Conservation (phyloP, 2,888 invertebrate genomes). For the Entomobrya multifasciata region DNA sequence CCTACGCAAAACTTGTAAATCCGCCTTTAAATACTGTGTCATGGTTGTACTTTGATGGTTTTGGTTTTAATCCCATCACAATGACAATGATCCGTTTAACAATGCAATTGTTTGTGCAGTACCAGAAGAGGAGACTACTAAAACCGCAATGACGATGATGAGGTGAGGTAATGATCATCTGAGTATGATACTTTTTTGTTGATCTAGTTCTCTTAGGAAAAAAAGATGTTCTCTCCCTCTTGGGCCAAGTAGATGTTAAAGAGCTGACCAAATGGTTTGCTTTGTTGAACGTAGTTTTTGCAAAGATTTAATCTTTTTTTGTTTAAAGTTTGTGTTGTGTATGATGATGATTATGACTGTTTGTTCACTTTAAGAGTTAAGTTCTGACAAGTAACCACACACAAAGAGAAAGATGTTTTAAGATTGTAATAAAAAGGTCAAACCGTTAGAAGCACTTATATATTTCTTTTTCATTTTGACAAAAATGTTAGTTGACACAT, state of each 20-base stretch:
- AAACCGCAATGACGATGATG: too few species aligned
- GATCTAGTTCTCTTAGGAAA: constrained; percentile 23
- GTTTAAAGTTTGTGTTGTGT: not conserved
- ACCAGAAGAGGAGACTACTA: too few species aligned
- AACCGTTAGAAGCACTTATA: constrained; percentile 14
- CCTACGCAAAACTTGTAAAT: constrained; percentile 23
- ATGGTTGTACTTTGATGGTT: not conserved
- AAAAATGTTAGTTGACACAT: not conserved
- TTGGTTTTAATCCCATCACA: not conserved
- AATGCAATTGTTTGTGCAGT: not conserved
- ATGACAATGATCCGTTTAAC: not conserved
- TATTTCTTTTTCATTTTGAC: not conserved
- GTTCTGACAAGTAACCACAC: too few species aligned
- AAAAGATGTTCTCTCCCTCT: not conserved
- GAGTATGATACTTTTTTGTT: too few species aligned
- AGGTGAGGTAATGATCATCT: too few species aligned
- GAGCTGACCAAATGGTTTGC: not conserved
- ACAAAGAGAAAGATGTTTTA: too few species aligned
- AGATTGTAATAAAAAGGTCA: too few species aligned
- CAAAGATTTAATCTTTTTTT: not conserved
- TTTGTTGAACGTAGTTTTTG: not conserved
- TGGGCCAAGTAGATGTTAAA: not conserved
- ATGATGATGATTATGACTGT: too few species aligned
- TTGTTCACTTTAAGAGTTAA: too few species aligned
- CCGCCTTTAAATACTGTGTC: not conserved